These are phyloP conservation scores for Spisula subtruncata DNA, from an alignment of 2,888 invertebrate genomes.

Conservation along the genomic window DNA sequence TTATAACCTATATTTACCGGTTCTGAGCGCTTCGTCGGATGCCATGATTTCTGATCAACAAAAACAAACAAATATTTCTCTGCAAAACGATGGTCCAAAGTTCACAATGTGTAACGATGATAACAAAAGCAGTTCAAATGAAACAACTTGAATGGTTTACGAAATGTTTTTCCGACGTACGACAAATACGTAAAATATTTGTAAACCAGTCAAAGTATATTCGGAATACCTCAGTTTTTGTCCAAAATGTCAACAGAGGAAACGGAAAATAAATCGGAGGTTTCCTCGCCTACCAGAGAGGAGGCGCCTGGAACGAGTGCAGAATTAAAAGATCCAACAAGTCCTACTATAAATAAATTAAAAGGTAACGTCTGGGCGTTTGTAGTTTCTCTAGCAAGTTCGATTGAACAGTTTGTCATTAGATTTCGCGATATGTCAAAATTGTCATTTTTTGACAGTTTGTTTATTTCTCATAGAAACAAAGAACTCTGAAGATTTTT, in stretches of 20 bases:
- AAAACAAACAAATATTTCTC: not conserved
- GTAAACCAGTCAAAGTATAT: not conserved
- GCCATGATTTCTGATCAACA: conserved; percentile 33
- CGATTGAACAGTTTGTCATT: not conserved
- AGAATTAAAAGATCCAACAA: conserved; percentile 51
- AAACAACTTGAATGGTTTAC: conserved; percentile 2
- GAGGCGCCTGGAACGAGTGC: conserved; percentile 28
- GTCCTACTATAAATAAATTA: conserved; percentile 51
- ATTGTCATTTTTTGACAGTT: not conserved
- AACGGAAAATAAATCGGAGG: conserved; percentile 15
- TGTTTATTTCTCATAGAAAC: not conserved
- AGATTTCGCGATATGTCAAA: conserved; percentile 1
- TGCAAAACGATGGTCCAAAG: not conserved
- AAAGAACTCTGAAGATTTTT: no score
- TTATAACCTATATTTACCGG: conserved; percentile 35
- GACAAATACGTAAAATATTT: no score
- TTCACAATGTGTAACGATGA: not conserved
- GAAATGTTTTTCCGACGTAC: not conserved
- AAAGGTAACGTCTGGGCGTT: conserved; percentile 47
- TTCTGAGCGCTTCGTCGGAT: conserved; percentile 63
- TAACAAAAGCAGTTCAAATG: conserved; percentile 1
- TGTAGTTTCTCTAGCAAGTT: no score
- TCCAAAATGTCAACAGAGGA: conserved; percentile 65
- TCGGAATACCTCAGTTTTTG: conserved; percentile 13
- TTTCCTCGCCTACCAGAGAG: conserved; percentile 33